phyloP scores from a whole-genome alignment of 2,113 vertebrate species.

The Hippocampus mohnikei region DNA sequence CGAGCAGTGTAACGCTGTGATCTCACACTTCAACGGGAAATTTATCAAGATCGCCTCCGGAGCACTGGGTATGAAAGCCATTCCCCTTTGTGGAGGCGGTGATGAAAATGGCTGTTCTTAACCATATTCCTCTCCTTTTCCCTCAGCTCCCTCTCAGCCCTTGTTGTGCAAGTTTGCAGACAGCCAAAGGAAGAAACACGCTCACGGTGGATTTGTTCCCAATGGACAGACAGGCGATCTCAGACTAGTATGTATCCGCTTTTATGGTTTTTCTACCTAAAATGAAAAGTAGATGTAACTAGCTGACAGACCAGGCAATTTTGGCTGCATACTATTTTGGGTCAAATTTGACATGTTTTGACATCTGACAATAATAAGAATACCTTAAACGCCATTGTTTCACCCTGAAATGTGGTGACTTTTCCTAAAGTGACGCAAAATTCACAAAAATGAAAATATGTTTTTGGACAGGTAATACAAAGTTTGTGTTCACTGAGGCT shows the following conservation, averaged over 20 bases:
- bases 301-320: neutral
- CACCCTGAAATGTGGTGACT: neutral
- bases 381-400: neutral
- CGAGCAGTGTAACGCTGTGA: slow-evolving; percentile 83
- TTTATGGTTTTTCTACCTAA: neutral
- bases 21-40: slow-evolving; percentile 98
- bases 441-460: no score
- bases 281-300: neutral
- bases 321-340: neutral
- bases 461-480: no score
- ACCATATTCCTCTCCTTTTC: slow-evolving; percentile 5
- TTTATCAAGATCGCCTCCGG: slow-evolving; percentile 94
- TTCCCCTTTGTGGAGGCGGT: slow-evolving; percentile 3
- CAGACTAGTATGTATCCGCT: slow-evolving; percentile 89
- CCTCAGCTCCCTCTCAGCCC: slow-evolving; percentile 88
- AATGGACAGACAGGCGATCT: slow-evolving; percentile 94
- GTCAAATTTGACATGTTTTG: neutral
- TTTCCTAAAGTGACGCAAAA: neutral
- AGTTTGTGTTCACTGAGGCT: no score
- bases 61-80: slow-evolving; percentile 67
- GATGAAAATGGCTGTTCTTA: slow-evolving; percentile 17
- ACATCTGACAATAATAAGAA: neutral
- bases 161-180: slow-evolving; percentile 98
- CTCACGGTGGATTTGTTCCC: slow-evolving; percentile 91
- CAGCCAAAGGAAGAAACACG: slow-evolving; percentile 96